Percentiles rank a stretch among this genome's conserved stretches.
Evolutionary conservation across 1,140 invertebrate genomes (phyloP).

Genomic region (Fragariocoptes setiger): DNA sequence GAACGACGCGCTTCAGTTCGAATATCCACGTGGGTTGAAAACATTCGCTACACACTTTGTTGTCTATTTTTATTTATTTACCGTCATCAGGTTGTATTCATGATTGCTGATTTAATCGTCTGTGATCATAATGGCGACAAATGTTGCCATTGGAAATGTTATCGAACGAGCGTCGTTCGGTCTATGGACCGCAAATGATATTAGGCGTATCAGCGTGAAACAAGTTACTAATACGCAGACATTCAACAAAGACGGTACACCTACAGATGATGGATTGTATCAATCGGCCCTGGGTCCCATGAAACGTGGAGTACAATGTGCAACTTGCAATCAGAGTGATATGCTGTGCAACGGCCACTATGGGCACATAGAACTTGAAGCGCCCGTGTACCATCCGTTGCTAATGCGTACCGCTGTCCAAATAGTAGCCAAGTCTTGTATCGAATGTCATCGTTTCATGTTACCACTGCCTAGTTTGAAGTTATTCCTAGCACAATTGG

Average conservation of each 20-base stretch:
- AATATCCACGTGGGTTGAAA: too few relatives aligned
- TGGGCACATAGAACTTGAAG: constrained; percentile 67
- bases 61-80: too few relatives aligned
- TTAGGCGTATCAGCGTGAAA: constrained; percentile 50
- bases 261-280: constrained; percentile 47
- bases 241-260: constrained; percentile 53
- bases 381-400: constrained; percentile 66
- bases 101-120: too few relatives aligned
- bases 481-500: constrained; percentile 34
- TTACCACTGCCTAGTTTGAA: constrained; percentile 11
- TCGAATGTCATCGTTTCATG: constrained; percentile 19
- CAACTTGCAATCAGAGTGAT: constrained; percentile 38
- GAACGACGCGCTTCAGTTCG: too few relatives aligned
- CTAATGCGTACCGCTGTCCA: constrained; percentile 28
- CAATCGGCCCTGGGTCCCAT: constrained; percentile 32
- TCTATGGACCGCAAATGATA: constrained; percentile 27
- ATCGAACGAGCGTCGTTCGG: constrained; percentile 7
- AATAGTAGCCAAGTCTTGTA: constrained; percentile 25
- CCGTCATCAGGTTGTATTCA: too few relatives aligned
- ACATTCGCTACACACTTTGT: too few relatives aligned
- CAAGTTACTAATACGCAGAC: constrained; percentile 46
- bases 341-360: constrained; percentile 60
- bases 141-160: too few relatives aligned
- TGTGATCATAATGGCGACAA: too few relatives aligned
- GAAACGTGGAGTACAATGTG: constrained; percentile 31